phyloP scores from a whole-genome alignment of 2,113 vertebrate species.

The Calypte anna region DNA sequence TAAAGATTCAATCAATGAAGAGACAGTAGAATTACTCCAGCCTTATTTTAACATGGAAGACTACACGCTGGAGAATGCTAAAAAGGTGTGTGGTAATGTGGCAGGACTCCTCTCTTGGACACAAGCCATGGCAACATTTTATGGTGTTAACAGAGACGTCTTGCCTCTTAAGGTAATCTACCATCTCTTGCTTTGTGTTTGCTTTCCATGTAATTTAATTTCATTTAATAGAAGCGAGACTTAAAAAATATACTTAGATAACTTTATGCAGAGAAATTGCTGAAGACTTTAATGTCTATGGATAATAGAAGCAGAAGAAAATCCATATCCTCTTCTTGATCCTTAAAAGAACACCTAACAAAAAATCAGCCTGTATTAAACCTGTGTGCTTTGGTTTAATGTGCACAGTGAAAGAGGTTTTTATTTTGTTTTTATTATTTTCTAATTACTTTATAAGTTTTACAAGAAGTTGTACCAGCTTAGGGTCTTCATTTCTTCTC shows the following conservation, averaged over 20 bases:
- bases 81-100: slow-evolving; percentile 83
- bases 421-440: neutral
- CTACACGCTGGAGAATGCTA: slow-evolving; percentile 73
- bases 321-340: neutral
- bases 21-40: slow-evolving; percentile 80
- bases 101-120: slow-evolving; percentile 84
- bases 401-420: neutral
- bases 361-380: neutral
- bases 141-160: slow-evolving; percentile 80
- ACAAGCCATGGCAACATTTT: slow-evolving; percentile 80
- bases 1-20: slow-evolving; percentile 82
- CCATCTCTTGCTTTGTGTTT: neutral
- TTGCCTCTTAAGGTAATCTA: slow-evolving; percentile 80
- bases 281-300: neutral
- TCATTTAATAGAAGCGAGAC: neutral
- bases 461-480: neutral
- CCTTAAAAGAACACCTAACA: neutral
- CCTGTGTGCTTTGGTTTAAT: neutral
- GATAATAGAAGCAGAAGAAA: neutral
- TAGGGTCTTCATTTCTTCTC: neutral
- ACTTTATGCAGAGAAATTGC: neutral
- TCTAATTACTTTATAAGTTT: neutral
- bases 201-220: neutral
- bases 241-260: neutral
- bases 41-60: slow-evolving; percentile 83